Percentiles rank a stretch among this genome's conserved stretches.
These are phyloP conservation scores for Drosophila oshimai DNA, from an alignment of 1,140 invertebrate species.

Conservation along the genomic window DNA sequence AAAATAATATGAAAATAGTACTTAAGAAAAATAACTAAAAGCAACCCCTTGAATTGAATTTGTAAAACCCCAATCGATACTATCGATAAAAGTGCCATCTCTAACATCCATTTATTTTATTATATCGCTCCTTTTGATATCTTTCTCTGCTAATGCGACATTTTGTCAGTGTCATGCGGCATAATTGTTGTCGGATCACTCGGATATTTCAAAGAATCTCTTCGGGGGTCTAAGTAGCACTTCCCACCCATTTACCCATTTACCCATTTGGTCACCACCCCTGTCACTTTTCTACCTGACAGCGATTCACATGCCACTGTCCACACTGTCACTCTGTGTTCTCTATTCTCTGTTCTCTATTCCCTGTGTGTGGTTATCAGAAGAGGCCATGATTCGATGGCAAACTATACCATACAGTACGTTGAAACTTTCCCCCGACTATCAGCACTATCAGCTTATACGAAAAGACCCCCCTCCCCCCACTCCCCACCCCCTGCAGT, in stretches of 20 bases:
- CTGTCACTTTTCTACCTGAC: constrained; percentile 4
- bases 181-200: constrained; percentile 59
- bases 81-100: not conserved
- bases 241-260: not conserved
- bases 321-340: not conserved
- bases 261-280: not conserved
- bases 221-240: constrained; percentile 5
- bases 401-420: too few species aligned
- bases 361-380: constrained; percentile 5
- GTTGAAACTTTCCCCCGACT: constrained; percentile 5
- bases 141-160: constrained; percentile 21
- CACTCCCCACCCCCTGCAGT: not conserved
- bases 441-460: not conserved
- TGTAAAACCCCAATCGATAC: too few species aligned
- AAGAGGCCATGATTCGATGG: constrained; percentile 12
- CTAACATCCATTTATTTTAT: not conserved
- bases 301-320: not conserved
- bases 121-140: not conserved
- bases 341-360: not conserved
- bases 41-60: too few species aligned
- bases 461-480: not conserved
- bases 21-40: too few species aligned
- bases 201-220: constrained; percentile 1
- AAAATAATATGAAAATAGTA: too few species aligned
- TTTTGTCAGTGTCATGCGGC: constrained; percentile 68